Evolutionary conservation across 2,113 vertebrate species (phyloP).

Genomic region (Myrmecophaga tridactyla): DNA sequence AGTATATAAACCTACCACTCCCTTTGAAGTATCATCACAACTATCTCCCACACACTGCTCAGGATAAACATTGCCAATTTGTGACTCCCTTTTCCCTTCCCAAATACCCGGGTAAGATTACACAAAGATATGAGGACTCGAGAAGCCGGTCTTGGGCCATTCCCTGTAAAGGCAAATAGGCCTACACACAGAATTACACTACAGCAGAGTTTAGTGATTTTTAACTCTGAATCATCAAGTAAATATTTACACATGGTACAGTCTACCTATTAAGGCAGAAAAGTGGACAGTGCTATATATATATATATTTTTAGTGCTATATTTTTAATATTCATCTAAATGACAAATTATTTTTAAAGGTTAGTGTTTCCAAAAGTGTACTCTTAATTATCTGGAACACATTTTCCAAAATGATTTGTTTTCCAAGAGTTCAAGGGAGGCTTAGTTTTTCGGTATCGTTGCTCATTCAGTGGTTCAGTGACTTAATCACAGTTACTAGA

Average conservation of each 20-base stretch:
- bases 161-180: background rate
- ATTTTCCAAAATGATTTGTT: background rate
- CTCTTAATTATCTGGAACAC: background rate
- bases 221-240: background rate
- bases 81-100: background rate
- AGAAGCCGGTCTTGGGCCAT: background rate
- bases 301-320: too few species aligned
- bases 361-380: background rate
- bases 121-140: background rate
- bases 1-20: background rate
- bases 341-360: background rate
- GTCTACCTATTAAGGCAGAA: background rate
- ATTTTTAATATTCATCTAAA: slow-evolving; percentile 10
- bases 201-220: background rate
- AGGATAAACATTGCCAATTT: background rate
- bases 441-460: background rate
- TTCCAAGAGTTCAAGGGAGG: background rate
- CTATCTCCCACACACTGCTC: background rate
- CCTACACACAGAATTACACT: too few species aligned
- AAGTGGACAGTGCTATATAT: background rate
- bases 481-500: background rate
- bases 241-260: background rate
- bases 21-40: background rate
- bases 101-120: background rate
- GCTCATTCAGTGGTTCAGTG: background rate